These are phyloP conservation scores for Esox lucius DNA, from an alignment of 2,797 vertebrate genomes.

Conservation along the genomic window DNA sequence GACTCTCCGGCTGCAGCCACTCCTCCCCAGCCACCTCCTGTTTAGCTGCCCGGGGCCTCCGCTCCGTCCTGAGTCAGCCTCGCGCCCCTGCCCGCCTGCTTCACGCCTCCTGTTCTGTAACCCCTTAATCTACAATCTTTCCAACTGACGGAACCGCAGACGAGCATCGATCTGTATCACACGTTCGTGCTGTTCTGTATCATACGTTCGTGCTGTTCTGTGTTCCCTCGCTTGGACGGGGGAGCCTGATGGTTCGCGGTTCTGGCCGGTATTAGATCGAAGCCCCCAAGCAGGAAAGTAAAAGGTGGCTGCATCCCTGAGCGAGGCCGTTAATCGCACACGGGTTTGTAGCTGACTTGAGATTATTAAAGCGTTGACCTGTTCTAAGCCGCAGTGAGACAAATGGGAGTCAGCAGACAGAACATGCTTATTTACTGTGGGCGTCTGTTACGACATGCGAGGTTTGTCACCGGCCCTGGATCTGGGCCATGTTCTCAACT, in stretches of 20 bases:
- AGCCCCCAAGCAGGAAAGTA: no score
- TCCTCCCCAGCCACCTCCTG: neutral
- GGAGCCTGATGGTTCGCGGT: no score
- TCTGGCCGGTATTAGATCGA: no score
- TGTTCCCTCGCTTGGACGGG: no score
- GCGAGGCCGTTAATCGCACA: no score
- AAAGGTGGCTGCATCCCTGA: no score
- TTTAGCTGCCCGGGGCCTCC: neutral
- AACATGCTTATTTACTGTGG: no score
- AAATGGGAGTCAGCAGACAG: no score
- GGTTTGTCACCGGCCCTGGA: neutral
- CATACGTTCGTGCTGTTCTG: neutral
- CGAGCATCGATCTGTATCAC: neutral
- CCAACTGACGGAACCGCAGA: constrained; percentile 9
- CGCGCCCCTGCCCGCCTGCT: neutral
- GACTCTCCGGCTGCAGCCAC: constrained; percentile 9
- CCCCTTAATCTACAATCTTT: neutral
- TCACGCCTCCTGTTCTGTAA: neutral
- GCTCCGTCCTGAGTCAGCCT: neutral
- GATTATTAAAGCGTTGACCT: no score
- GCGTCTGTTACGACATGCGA: no score
- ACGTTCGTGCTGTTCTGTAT: neutral
- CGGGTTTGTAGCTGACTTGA: no score
- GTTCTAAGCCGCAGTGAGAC: no score
- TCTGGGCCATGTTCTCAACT: neutral